Conservation (phyloP, 2,113 vertebrate species). For the Phyllopteryx taeniolatus region DNA sequence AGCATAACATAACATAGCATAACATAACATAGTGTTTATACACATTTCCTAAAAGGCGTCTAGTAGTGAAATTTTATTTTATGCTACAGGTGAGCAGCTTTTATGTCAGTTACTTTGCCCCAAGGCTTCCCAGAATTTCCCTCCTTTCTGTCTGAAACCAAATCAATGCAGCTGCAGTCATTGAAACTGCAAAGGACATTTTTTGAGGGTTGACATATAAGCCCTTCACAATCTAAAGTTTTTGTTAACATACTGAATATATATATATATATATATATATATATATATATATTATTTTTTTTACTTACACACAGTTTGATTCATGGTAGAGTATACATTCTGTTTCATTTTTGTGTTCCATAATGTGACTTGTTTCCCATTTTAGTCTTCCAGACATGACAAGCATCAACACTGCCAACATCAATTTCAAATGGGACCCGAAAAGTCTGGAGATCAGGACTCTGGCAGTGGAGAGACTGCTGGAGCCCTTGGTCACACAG, state of each 20-base stretch:
- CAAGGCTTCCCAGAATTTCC: conserved; percentile 55
- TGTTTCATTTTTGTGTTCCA: conserved; percentile 3
- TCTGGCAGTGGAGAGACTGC: conserved; percentile 90
- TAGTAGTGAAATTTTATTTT: conserved; percentile 17
- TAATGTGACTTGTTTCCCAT: neutral
- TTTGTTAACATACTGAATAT: neutral
- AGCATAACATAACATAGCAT: too few relatives aligned
- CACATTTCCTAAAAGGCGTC: conserved; percentile 17
- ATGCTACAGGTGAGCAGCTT: conserved; percentile 46
- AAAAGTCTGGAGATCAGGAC: conserved; percentile 98
- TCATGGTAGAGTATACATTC: neutral
- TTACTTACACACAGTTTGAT: neutral
- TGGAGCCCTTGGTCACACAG: conserved; percentile 97
- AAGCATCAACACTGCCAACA: conserved; percentile 85
- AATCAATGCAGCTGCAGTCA: conserved; percentile 61
- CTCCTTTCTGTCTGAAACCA: conserved; percentile 48
- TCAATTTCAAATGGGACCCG: conserved; percentile 99
- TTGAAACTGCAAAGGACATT: neutral
- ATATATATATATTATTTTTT: too few relatives aligned
- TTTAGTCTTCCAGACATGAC: conserved; percentile 74
- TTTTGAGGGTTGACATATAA: neutral
- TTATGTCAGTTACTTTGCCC: conserved; percentile 36
- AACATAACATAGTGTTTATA: neutral
- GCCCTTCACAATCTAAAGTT: conserved; percentile 27
- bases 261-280: too few relatives aligned